phyloP scores from a whole-genome alignment of 2,113 vertebrate species.

The Rhabdornis inornatus region DNA sequence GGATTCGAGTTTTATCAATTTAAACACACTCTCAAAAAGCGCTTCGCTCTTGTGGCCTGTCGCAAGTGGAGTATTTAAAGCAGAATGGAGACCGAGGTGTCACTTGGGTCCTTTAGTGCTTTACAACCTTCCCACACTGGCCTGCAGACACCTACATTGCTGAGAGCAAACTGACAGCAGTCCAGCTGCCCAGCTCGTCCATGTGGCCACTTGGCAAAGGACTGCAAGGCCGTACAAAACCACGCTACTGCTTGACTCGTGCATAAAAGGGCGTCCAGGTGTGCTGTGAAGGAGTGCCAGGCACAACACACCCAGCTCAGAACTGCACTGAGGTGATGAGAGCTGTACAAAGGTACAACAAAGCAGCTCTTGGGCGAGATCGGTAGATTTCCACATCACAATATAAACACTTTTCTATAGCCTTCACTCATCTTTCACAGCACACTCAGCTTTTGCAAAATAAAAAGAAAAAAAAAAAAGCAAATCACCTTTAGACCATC shows the following conservation, averaged over 20 bases:
- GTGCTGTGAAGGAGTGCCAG: slow-evolving; percentile 1
- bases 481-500: not conserved
- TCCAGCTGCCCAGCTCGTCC: slow-evolving; percentile 19
- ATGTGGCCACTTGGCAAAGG: not conserved
- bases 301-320: slow-evolving; percentile 21
- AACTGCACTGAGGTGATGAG: not conserved
- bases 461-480: not conserved
- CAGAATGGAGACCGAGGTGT: not conserved
- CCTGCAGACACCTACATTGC: not conserved
- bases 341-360: not conserved
- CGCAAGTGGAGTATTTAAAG: accelerated
- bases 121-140: not conserved
- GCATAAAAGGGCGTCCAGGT: not conserved
- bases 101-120: not conserved
- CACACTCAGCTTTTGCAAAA: not conserved
- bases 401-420: not conserved
- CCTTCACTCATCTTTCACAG: not conserved
- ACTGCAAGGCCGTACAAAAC: not conserved
- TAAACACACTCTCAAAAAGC: not conserved
- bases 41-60: accelerated
- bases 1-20: not conserved
- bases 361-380: not conserved
- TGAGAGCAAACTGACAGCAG: slow-evolving; percentile 21
- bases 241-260: not conserved
- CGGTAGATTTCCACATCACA: slow-evolving; percentile 10